A percentile compares a stretch with the other conserved stretches of the same genome.
Conservation (phyloP, 1,140 invertebrate genomes). For the Piezodorus guildinii region DNA sequence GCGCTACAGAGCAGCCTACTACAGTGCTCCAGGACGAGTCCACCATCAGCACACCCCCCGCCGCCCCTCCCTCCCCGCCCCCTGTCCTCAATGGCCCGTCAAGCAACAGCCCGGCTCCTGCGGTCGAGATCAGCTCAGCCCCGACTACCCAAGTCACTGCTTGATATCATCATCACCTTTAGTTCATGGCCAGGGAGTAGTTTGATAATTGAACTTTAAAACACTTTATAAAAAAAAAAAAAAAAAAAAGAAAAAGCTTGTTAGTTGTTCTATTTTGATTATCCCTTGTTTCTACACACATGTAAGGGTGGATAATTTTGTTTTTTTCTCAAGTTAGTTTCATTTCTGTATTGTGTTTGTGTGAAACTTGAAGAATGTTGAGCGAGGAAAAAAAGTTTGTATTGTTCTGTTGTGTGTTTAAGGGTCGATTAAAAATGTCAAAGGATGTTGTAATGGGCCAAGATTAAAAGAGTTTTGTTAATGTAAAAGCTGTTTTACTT, state of each 20-base stretch:
- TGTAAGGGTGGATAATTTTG: neutral
- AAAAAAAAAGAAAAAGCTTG: constrained; percentile 2
- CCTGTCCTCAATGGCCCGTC: constrained; percentile 40
- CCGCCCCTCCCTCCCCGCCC: constrained; percentile 27
- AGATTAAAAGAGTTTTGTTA: no score
- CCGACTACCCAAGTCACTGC: neutral
- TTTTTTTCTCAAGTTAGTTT: constrained; percentile 5
- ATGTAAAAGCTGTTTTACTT: no score
- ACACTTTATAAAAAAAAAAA: neutral
- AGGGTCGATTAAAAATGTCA: constrained; percentile 3
- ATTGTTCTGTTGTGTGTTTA: constrained; percentile 1
- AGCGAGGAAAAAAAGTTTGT: constrained; percentile 1
- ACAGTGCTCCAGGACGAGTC: neutral
- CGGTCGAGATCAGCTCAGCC: constrained; percentile 34
- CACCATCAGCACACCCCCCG: constrained; percentile 39
- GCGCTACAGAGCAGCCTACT: neutral
- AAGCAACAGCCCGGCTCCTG: constrained; percentile 32
- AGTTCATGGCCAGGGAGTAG: neutral
- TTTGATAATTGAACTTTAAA: no score
- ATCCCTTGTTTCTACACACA: constrained; percentile 3
- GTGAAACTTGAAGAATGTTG: neutral
- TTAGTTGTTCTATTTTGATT: neutral
- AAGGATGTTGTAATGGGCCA: neutral
- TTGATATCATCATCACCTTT: neutral
- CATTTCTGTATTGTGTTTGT: neutral